Percentiles rank a stretch among this genome's conserved stretches.
Evolutionary conservation across 2,113 vertebrate genomes (phyloP).

Genomic region (Cyanoramphus novaezelandiae): DNA sequence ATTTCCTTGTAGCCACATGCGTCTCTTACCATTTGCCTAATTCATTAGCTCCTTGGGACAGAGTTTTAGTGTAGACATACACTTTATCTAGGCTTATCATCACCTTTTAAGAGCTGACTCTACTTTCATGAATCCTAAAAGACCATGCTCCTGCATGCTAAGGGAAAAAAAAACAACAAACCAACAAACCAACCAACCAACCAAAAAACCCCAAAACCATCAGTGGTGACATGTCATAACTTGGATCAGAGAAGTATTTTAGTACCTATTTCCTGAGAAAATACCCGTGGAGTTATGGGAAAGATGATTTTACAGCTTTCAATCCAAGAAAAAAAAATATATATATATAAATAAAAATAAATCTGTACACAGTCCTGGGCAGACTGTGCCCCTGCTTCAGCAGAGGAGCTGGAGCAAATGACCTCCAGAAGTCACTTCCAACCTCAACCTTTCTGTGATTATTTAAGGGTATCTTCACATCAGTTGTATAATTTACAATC

Average conservation of each 20-base stretch:
- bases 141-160: accelerated
- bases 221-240: neutral
- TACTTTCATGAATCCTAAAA: neutral
- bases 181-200: neutral
- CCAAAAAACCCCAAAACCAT: neutral
- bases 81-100: neutral
- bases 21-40: neutral
- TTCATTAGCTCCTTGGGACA: neutral
- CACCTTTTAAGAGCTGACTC: neutral
- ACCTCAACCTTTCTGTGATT: neutral
- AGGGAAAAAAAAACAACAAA: neutral
- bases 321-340: neutral
- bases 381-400: neutral
- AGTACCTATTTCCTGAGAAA: neutral
- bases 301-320: neutral
- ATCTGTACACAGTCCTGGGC: neutral
- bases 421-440: neutral
- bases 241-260: neutral
- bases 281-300: neutral
- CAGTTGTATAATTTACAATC: neutral
- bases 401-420: neutral
- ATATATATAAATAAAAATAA: neutral
- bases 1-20: neutral
- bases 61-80: neutral
- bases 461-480: neutral